phyloP scores from a whole-genome alignment of 2,797 vertebrate species.

The Chrosomus eos region DNA sequence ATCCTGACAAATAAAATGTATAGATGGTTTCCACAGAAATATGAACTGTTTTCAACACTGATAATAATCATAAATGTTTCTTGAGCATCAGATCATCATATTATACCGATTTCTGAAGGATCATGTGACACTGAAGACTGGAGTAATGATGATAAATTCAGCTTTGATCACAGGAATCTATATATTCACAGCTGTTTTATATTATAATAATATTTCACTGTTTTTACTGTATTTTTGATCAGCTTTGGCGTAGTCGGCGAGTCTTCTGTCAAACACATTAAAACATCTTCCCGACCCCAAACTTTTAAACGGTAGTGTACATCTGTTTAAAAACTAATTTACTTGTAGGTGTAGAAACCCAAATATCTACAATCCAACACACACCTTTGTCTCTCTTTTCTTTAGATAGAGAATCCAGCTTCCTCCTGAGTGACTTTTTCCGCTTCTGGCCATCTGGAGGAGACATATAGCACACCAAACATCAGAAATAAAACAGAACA shows the following conservation, averaged over 20 bases:
- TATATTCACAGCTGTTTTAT: no score
- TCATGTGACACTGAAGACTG: no score
- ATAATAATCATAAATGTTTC: no score
- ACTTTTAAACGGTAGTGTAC: background rate
- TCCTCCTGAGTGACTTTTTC: constrained; percentile 94
- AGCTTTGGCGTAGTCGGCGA: background rate
- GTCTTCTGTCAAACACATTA: no score
- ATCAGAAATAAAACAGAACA: background rate
- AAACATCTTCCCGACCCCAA: background rate
- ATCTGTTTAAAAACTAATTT: background rate
- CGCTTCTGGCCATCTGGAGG: constrained; percentile 92
- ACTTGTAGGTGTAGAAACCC: background rate
- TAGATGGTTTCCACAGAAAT: no score
- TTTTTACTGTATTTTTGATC: background rate
- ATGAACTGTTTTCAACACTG: no score
- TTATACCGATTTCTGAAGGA: no score
- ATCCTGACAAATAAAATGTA: no score
- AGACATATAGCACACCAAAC: constrained; percentile 11
- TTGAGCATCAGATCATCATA: no score
- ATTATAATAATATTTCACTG: accelerated
- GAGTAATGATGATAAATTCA: no score
- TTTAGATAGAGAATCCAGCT: constrained; percentile 96
- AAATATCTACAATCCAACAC: background rate
- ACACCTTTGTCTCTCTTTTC: constrained; percentile 95
- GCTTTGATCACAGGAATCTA: no score